Evolutionary conservation across 2,113 vertebrate genomes (phyloP).

Genomic region (Sphaerodactylus townsendi): DNA sequence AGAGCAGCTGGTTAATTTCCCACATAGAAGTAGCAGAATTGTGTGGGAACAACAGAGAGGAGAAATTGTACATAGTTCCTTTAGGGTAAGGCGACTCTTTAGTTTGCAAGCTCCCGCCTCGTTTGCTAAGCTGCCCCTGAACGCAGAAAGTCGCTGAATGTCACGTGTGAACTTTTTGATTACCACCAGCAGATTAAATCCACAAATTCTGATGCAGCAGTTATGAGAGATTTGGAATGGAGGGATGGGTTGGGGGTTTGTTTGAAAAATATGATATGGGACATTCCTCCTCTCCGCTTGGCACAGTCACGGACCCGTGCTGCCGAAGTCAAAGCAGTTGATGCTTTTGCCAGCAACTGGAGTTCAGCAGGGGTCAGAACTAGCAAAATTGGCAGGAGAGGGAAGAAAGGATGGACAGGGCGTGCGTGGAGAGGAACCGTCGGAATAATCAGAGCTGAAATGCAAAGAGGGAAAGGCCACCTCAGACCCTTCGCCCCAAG

Average conservation of each 20-base stretch:
- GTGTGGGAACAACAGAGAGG: no score
- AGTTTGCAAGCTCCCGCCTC: no score
- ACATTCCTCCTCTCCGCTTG: conserved; percentile 32
- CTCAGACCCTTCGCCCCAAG: conserved; percentile 61
- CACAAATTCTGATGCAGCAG: no score
- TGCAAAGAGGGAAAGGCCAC: conserved; percentile 62
- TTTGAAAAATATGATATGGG: background rate
- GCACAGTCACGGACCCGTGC: conserved; percentile 19
- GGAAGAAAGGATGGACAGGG: background rate
- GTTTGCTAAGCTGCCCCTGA: no score
- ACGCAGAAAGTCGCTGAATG: no score
- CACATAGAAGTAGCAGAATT: no score
- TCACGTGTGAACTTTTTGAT: no score
- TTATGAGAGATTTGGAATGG: background rate
- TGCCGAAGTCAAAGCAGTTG: conserved; percentile 50
- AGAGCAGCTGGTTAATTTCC: no score
- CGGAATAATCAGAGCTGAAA: conserved; percentile 12
- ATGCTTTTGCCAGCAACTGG: conserved; percentile 42
- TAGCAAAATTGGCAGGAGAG: conserved; percentile 46
- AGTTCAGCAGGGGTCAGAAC: conserved; percentile 59
- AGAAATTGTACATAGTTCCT: no score
- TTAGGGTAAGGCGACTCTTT: no score
- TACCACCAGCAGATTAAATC: no score
- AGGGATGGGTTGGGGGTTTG: background rate
- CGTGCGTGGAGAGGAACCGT: background rate